phyloP scores from a whole-genome alignment of 2,797 vertebrate genomes.

The Zalophus californianus region DNA sequence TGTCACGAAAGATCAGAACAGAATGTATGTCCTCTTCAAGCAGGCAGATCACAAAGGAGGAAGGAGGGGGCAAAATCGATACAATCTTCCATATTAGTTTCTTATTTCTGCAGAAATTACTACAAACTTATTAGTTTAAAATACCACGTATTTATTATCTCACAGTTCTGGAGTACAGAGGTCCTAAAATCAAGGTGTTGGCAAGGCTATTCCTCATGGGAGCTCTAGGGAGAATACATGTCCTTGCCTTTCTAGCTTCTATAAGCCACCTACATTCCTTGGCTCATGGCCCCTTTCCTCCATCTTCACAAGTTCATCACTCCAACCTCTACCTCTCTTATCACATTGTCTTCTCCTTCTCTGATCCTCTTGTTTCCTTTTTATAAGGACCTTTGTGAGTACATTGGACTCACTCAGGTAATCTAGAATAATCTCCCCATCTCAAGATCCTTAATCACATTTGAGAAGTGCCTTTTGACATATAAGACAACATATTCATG shows the following conservation, averaged over 20 bases:
- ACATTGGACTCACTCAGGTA: neutral
- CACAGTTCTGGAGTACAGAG: neutral
- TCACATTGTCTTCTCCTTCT: neutral
- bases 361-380: neutral
- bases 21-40: neutral
- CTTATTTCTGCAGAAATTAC: neutral
- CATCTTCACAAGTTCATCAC: neutral
- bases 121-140: neutral
- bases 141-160: neutral
- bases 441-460: neutral
- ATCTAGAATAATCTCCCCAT: neutral
- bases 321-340: neutral
- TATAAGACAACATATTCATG: neutral
- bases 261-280: neutral
- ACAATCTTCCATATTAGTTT: neutral
- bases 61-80: neutral
- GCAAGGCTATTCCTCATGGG: neutral
- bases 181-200: neutral
- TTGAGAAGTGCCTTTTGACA: neutral
- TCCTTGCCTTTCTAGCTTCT: neutral
- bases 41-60: neutral
- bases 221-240: neutral
- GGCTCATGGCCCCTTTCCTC: neutral
- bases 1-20: neutral
- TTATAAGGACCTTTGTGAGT: neutral